phyloP scores from a whole-genome alignment of 2,113 vertebrate species.

The Pan troglodytes region DNA sequence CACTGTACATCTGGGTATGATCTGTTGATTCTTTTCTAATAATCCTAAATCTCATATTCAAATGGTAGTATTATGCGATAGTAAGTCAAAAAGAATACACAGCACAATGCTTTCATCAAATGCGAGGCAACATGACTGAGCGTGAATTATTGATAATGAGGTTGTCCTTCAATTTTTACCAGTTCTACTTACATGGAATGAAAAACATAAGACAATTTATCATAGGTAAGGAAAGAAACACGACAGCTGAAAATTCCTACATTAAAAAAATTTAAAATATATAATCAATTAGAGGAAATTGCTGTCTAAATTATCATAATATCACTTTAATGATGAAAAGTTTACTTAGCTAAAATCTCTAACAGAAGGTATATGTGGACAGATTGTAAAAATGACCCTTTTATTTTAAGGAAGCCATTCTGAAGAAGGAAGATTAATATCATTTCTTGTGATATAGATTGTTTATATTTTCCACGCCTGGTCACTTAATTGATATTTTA shows the following conservation, averaged over 20 bases:
- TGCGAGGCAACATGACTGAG: conserved; percentile 35
- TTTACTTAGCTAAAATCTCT: conserved; percentile 7
- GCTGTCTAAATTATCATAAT: neutral
- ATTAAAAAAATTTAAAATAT: neutral
- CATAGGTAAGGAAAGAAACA: neutral
- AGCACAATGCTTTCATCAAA: conserved; percentile 56
- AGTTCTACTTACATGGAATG: conserved; percentile 1
- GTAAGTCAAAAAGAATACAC: conserved; percentile 57
- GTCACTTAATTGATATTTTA: neutral
- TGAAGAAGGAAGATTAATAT: neutral
- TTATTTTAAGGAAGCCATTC: neutral
- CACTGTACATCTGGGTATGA: conserved; percentile 36
- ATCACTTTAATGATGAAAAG: neutral
- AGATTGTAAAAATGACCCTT: neutral
- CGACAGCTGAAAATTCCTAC: neutral
- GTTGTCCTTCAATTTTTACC: conserved; percentile 38
- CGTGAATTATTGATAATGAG: conserved; percentile 65
- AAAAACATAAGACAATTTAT: neutral
- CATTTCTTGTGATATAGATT: neutral
- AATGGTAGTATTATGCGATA: conserved; percentile 35
- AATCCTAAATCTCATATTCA: conserved; percentile 48
- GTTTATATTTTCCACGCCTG: neutral
- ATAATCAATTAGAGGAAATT: neutral
- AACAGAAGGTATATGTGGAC: neutral
- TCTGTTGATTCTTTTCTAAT: conserved; percentile 64